Evolutionary conservation across 2,113 vertebrate genomes (phyloP).

Genomic region (Xenus cinereus): DNA sequence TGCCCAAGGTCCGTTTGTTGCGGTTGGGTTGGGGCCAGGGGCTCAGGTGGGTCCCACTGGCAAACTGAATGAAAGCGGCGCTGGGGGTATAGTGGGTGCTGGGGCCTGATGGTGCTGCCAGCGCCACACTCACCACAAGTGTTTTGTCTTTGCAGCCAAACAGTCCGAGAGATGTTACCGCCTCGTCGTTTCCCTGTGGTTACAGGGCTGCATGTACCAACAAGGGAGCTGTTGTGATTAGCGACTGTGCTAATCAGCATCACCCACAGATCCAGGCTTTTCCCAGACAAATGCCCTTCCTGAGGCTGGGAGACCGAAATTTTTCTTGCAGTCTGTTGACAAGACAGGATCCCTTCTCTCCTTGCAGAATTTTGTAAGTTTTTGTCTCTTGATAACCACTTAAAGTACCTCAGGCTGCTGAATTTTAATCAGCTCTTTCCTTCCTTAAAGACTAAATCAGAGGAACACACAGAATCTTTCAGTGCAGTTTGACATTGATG

Average conservation of each 20-base stretch:
- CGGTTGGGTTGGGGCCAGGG: too few species aligned
- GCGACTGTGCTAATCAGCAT: not conserved
- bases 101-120: not conserved
- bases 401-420: not conserved
- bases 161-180: not conserved
- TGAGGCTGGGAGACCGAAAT: fast-evolving
- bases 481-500: not conserved
- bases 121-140: not conserved
- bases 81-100: not conserved
- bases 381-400: not conserved
- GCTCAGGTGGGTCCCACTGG: too few species aligned
- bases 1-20: too few species aligned
- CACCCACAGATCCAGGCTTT: not conserved
- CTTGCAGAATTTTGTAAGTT: not conserved
- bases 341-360: not conserved
- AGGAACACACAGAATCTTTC: not conserved
- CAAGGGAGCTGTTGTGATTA: fast-evolving
- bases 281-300: not conserved
- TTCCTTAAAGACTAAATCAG: not conserved
- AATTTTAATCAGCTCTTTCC: not conserved
- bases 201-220: fast-evolving
- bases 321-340: not conserved
- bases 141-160: not conserved
- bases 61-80: too few species aligned
- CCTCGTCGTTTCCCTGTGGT: fast-evolving